Conservation (phyloP, 2,888 invertebrate species). For the Cryptosula pallasiana region DNA sequence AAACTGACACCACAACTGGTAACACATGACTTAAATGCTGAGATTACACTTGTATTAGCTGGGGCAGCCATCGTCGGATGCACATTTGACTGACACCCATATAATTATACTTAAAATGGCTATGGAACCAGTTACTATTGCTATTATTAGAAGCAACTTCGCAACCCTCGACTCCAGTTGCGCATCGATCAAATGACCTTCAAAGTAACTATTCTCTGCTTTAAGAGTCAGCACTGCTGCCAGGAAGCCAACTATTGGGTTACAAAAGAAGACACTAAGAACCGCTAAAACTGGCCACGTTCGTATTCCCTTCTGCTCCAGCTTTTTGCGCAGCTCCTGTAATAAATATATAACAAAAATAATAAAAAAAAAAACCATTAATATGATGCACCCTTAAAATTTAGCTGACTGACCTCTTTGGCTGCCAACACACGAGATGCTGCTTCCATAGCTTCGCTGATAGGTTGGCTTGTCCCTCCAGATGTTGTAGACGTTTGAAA, state of each 20-base stretch:
- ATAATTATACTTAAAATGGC: neutral
- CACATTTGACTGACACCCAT: neutral
- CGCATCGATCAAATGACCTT: neutral
- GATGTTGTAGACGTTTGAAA: too few species aligned
- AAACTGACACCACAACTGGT: too few species aligned
- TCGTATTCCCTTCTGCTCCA: neutral
- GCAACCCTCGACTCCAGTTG: neutral
- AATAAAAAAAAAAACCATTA: too few species aligned
- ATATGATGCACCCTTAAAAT: too few species aligned
- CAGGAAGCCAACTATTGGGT: neutral
- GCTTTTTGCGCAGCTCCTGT: neutral
- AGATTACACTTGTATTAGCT: too few species aligned
- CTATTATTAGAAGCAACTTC: neutral
- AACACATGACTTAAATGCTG: too few species aligned
- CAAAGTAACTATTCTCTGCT: constrained; percentile 19
- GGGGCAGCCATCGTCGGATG: neutral
- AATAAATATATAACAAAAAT: neutral
- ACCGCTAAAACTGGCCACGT: constrained; percentile 14
- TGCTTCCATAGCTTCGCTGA: too few species aligned
- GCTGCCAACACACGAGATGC: too few species aligned
- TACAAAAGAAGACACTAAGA: neutral
- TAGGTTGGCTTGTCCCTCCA: too few species aligned
- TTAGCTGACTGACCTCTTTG: too few species aligned
- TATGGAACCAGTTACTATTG: neutral
- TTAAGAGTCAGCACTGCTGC: constrained; percentile 5